Evolutionary conservation across 2,797 vertebrate genomes (phyloP), one percentile per base, ranked within the genome.

Genomic region (Onychomys arenicola): DNA sequence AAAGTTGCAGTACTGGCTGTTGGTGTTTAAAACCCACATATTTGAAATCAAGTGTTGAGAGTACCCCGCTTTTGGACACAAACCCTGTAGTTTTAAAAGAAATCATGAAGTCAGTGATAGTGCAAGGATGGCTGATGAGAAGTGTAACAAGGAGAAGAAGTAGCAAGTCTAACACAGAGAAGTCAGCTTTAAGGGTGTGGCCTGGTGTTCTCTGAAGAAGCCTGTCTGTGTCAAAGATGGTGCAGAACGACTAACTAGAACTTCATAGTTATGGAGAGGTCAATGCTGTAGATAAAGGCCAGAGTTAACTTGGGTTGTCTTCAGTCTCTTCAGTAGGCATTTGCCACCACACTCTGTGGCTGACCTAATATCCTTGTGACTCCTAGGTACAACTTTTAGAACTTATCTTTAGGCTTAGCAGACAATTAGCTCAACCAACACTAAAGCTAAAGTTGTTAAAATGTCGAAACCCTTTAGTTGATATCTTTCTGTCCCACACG

Each of bases 71-170:
- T 49, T 91, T 75, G 23, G 12, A 82, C 37, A 83, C 23, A 63
- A 76, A 73, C 65, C 3, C 43, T 69, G n/a, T 6, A 40, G 69
- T 84, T 90, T 90, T 59, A 89, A 94, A 95, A 87, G 76, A 93
- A 67, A 40, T 12, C 46, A 49, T 80, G 43, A 75, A n/a, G 3
- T 80, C 69, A 55, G 5, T 27, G 25, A 57, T 37, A 63, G 34
- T 16, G 71, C 9, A 93, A 40, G 46, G 4, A 14, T 85, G 67
- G 37, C 13, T 73, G 19, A 59, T 63, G 23, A 77, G 14, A 52
- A 37, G 67, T 87, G 5, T 25, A 63, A 17, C 55, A 69, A 91
- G 2, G 82, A 55, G 37, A 67, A 81, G 49, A 90, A 81, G 71
- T 67, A 57, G 37, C 27, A 23, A 81, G 37, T 52, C n/a, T 12